Evolutionary conservation across 2,797 vertebrate species (phyloP).

Genomic region (Graptemys geographica): DNA sequence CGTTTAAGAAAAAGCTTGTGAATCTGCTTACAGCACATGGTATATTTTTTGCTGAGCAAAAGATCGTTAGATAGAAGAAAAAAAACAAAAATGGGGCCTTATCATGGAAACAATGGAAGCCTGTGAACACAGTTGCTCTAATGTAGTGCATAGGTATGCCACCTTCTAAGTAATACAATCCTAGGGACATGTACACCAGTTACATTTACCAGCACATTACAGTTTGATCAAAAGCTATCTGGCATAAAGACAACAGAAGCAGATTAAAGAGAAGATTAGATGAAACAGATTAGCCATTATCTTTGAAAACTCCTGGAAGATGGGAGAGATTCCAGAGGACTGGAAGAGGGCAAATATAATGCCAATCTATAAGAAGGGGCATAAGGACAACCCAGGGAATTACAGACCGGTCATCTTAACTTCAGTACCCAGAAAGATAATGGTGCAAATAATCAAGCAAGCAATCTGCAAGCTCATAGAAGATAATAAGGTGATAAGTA

Average conservation of each 20-base stretch:
- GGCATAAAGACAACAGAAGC: background rate
- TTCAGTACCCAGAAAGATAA: background rate
- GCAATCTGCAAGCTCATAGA: background rate
- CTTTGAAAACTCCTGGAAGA: background rate
- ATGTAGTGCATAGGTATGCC: accelerated
- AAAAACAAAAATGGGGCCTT: background rate
- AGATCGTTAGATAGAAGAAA: background rate
- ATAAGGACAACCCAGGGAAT: background rate
- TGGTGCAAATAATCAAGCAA: background rate
- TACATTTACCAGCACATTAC: background rate
- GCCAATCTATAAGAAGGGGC: background rate
- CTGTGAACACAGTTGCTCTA: background rate
- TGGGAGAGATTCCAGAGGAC: background rate
- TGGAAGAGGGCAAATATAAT: background rate
- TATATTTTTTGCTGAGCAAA: background rate
- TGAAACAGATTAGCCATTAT: background rate
- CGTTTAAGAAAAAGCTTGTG: background rate
- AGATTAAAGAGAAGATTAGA: background rate
- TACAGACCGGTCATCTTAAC: background rate
- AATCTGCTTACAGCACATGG: conserved; percentile 54
- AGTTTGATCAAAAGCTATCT: background rate
- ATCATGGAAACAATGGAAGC: background rate
- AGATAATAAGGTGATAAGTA: background rate
- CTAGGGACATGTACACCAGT: background rate
- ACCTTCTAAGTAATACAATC: background rate